A percentile compares a stretch with the other conserved stretches of the same genome.
Conservation (phyloP, 2,888 invertebrate species). For the Ophonus ardosiacus region DNA sequence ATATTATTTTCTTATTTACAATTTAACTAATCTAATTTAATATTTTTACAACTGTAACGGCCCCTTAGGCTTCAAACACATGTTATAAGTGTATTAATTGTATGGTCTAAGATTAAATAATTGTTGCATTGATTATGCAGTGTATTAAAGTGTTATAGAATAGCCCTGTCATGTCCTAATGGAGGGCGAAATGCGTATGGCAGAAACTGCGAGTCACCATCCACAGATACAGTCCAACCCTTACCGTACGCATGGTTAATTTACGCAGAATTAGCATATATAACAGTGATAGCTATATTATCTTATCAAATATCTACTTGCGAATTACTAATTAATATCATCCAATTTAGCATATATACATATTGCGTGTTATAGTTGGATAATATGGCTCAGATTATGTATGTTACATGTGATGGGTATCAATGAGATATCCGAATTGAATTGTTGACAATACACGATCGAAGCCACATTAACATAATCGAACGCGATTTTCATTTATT, state of each 20-base stretch:
- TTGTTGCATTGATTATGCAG: no score
- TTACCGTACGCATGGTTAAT: constrained; percentile 43
- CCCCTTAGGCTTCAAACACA: no score
- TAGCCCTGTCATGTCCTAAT: background rate
- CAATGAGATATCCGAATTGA: constrained; percentile 49
- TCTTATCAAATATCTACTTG: constrained; percentile 64
- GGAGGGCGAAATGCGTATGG: background rate
- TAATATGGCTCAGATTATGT: constrained; percentile 59
- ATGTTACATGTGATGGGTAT: constrained; percentile 52
- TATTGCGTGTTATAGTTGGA: constrained; percentile 60
- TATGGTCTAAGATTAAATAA: no score
- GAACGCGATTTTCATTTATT: constrained; percentile 56
- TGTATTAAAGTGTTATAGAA: background rate
- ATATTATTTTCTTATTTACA: no score
- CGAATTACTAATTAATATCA: constrained; percentile 64
- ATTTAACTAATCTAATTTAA: no score
- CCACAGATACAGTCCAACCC: constrained; percentile 22
- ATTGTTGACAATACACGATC: constrained; percentile 57
- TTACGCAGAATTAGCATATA: constrained; percentile 58
- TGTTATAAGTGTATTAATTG: no score
- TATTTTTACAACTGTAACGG: no score
- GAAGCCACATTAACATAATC: constrained; percentile 57
- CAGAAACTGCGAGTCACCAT: background rate
- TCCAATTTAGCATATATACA: constrained; percentile 64
- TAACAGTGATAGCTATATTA: constrained; percentile 61